Evolutionary conservation across 2,113 vertebrate genomes (phyloP), one percentile per base, ranked within the genome.

Genomic region (Dryoscopus gambensis): DNA sequence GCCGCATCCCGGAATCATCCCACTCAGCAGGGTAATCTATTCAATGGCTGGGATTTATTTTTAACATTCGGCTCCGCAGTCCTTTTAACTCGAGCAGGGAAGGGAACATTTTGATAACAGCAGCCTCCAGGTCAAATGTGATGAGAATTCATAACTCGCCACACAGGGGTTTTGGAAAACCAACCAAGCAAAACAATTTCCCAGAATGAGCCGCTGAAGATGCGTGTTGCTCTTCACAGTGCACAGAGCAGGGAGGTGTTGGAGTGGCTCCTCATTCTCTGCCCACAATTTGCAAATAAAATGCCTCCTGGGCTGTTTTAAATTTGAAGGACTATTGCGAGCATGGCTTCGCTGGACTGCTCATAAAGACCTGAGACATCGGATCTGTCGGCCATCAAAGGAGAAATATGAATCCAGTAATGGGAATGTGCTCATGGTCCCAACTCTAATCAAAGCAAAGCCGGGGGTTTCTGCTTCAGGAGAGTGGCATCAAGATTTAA

Each of bases 41-140:
- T 85, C 88, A 69, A 63, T 52, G 92, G 46, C 94, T 53, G 39
- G 87, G 84, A 85, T 92, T 95, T 93, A 90, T 81, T 94, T 87
- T 93, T 76, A 91, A 63, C 85, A 39, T 64, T 89, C 30, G 2
- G 55, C 87, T 82, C 93, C 53, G 77, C 75, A 76, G 91, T 81
- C 65, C 84, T 94, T 95, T 95, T 95, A 95, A 87, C 88, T 89
- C 31, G 84, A 96, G 93, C 91, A n/a, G 70, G 78, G 87, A 82
- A 91, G 60, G 33, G 96, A 94, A 84, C 86, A 79, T 94, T 93
- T 65, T 71, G 90, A 87, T 90, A 97, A 90, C 90, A 86, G 87
- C 87, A 95, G 90, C 89, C 89, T 89, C 70, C 76, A 13, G 93
- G 89, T 91, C 94, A 97, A 94, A 96, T 93, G 93, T 95, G 91